phyloP scores from a whole-genome alignment of 2,797 vertebrate species.

The Pangasius djambal region DNA sequence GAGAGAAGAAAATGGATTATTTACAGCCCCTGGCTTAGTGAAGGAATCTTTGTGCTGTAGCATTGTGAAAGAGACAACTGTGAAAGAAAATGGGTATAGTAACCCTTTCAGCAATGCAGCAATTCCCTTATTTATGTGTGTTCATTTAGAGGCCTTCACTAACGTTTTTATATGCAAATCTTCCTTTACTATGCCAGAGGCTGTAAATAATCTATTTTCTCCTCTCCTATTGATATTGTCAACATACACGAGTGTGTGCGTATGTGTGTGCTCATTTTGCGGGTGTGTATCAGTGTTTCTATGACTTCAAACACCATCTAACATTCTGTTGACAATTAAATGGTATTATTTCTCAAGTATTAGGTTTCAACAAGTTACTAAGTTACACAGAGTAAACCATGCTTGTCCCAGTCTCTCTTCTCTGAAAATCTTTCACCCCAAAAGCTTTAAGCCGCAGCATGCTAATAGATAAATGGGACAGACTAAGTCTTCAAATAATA shows the following conservation, averaged over 20 bases:
- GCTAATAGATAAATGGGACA: neutral
- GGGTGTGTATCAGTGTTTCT: neutral
- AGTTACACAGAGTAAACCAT: neutral
- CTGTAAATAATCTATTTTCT: neutral
- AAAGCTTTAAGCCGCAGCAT: no score
- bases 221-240: neutral
- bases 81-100: neutral
- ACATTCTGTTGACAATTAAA: neutral
- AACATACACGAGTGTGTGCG: neutral
- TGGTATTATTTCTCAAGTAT: neutral
- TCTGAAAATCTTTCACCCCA: neutral
- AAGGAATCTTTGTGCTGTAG: slow-evolving; percentile 4
- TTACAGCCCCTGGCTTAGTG: neutral
- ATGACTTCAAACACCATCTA: neutral
- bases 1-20: slow-evolving; percentile 17
- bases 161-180: slow-evolving; percentile 30
- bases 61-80: neutral
- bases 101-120: neutral
- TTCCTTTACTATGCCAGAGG: neutral
- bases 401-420: neutral
- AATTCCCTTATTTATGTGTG: slow-evolving; percentile 12
- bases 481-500: neutral
- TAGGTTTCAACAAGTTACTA: neutral
- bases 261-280: neutral
- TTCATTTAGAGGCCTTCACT: neutral